Percentiles rank a stretch among this genome's conserved stretches.
These are phyloP conservation scores for Acinonyx jubatus DNA, from an alignment of 2,113 vertebrate genomes.

Conservation along the genomic window DNA sequence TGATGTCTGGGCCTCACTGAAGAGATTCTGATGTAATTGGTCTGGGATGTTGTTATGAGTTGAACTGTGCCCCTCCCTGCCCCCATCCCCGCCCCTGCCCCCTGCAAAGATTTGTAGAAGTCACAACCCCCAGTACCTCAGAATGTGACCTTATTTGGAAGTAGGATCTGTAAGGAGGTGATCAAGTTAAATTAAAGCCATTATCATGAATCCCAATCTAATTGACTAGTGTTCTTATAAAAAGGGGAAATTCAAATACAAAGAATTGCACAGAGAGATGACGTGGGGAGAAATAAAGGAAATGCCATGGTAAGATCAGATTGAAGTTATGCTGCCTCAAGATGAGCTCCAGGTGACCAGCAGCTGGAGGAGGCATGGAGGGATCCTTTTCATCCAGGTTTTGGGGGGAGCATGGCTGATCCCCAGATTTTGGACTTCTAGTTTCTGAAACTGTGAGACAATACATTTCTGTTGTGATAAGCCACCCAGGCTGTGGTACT, in stretches of 20 bases:
- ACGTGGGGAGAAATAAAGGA: background rate
- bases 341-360: background rate
- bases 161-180: background rate
- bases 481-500: background rate
- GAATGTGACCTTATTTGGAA: background rate
- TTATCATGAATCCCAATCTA: background rate
- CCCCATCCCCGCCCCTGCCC: background rate
- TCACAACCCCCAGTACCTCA: background rate
- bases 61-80: background rate
- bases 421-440: background rate
- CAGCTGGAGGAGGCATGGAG: background rate
- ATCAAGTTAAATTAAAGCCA: background rate
- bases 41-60: background rate
- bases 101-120: background rate
- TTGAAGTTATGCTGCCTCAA: background rate
- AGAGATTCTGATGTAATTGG: background rate
- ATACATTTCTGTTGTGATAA: background rate
- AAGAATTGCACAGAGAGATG: background rate
- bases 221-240: background rate
- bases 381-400: background rate
- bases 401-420: background rate
- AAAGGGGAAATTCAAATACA: background rate
- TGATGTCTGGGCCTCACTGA: background rate
- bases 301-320: background rate
- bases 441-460: background rate